These are phyloP conservation scores for Heterohyrax brucei DNA, from an alignment of 2,797 vertebrate species.

Conservation along the genomic window DNA sequence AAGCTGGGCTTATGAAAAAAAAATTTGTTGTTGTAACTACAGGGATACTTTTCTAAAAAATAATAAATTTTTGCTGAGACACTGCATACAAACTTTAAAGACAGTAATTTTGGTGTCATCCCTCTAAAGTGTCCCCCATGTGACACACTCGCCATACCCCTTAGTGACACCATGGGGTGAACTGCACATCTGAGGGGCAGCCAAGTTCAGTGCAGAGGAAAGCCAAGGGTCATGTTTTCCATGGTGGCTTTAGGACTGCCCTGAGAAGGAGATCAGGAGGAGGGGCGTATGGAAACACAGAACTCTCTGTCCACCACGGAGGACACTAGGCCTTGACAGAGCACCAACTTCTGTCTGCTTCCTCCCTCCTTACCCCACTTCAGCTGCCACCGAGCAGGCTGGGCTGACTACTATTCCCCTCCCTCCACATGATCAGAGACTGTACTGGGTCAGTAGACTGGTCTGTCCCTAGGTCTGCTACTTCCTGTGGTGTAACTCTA, in stretches of 20 bases:
- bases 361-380: background rate
- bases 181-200: background rate
- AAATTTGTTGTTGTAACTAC: too few relatives aligned
- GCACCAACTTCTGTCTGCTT: background rate
- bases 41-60: too few relatives aligned
- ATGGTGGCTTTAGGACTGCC: background rate
- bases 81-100: too few relatives aligned
- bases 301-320: background rate
- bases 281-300: too few relatives aligned
- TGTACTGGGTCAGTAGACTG: background rate
- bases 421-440: background rate
- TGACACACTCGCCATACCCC: too few relatives aligned
- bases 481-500: background rate
- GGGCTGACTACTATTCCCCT: background rate
- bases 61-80: too few relatives aligned
- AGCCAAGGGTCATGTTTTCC: background rate
- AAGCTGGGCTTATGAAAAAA: too few relatives aligned
- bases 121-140: too few relatives aligned
- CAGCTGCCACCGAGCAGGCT: background rate
- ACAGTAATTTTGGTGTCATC: too few relatives aligned
- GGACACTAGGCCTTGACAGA: too few relatives aligned
- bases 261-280: background rate
- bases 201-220: background rate
- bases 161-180: too few relatives aligned
- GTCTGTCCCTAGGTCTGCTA: background rate